A percentile compares a stretch with the other conserved stretches of the same genome.
Evolutionary conservation across 2,113 vertebrate species (phyloP).

Genomic region (Malurus elegans): DNA sequence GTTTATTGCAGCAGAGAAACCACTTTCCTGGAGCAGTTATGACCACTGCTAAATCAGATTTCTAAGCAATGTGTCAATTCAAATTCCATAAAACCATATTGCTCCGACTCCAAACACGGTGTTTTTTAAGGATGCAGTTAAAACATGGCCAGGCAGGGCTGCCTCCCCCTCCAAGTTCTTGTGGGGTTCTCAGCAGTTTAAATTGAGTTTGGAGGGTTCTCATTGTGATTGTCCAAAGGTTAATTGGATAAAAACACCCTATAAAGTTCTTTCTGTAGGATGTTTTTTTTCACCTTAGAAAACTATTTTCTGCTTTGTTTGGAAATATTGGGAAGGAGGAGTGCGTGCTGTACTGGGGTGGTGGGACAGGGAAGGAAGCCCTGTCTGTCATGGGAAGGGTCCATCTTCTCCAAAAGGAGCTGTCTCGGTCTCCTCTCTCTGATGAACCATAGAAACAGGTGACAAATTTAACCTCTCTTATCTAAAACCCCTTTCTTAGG

Average conservation of each 20-base stretch:
- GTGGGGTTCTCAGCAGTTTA: neutral
- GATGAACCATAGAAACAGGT: accelerated
- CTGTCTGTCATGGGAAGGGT: neutral
- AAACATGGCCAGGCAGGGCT: neutral
- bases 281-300: neutral
- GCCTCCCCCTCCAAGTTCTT: neutral
- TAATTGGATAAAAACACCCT: neutral
- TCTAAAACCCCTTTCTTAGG: neutral
- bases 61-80: slow-evolving; percentile 16
- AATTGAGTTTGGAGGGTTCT: neutral
- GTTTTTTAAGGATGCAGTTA: neutral
- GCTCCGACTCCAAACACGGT: neutral
- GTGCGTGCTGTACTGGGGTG: neutral
- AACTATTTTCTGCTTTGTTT: neutral
- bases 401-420: neutral
- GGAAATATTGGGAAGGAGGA: neutral
- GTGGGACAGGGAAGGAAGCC: neutral
- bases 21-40: slow-evolving; percentile 33
- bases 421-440: neutral
- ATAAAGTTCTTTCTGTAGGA: neutral
- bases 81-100: slow-evolving; percentile 19
- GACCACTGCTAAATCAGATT: slow-evolving; percentile 5
- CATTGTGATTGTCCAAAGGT: neutral
- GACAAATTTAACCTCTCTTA: neutral
- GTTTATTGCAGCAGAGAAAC: slow-evolving; percentile 51